Percentiles rank a stretch among this genome's conserved stretches.
Evolutionary conservation across 2,888 invertebrate species (phyloP).

Genomic region (Lasioglossum figueresi): DNA sequence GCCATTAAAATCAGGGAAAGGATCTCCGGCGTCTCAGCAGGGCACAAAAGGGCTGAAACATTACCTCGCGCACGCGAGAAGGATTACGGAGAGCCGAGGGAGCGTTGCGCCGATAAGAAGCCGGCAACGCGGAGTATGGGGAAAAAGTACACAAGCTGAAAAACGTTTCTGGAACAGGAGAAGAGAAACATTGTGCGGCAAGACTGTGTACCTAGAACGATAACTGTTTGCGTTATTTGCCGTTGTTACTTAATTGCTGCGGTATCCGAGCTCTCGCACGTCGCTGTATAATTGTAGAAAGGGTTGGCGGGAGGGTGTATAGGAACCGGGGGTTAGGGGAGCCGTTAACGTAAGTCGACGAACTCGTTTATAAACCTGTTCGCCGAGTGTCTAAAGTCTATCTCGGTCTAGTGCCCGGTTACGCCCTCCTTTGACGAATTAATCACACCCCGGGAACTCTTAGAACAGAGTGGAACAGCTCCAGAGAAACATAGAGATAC

Average conservation of each 20-base stretch:
- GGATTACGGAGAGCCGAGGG: not conserved
- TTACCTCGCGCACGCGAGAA: not conserved
- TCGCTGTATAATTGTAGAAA: conserved; percentile 32
- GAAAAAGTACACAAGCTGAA: not conserved
- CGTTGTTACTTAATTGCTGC: conserved; percentile 41
- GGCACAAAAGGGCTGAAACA: not conserved
- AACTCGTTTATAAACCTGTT: conserved; percentile 44
- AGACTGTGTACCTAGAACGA: not conserved
- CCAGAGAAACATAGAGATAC: not conserved
- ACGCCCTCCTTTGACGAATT: conserved; percentile 50
- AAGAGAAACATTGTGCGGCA: not conserved
- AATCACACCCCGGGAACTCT: conserved; percentile 36
- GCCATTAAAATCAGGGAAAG: not conserved
- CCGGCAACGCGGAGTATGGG: not conserved
- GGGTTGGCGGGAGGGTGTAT: not conserved
- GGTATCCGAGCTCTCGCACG: conserved; percentile 27
- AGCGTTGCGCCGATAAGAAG: conserved; percentile 1
- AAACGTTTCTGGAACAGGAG: not conserved
- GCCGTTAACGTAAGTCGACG: conserved; percentile 16
- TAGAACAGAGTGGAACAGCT: not conserved
- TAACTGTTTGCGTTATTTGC: not conserved
- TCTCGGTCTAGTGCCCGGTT: not conserved
- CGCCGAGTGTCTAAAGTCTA: conserved; percentile 15
- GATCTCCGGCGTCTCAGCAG: not conserved
- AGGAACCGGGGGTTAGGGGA: not conserved